Evolutionary conservation across 2,797 vertebrate species (phyloP), one percentile per base, ranked within the genome.

Genomic region (Fringilla coelebs): DNA sequence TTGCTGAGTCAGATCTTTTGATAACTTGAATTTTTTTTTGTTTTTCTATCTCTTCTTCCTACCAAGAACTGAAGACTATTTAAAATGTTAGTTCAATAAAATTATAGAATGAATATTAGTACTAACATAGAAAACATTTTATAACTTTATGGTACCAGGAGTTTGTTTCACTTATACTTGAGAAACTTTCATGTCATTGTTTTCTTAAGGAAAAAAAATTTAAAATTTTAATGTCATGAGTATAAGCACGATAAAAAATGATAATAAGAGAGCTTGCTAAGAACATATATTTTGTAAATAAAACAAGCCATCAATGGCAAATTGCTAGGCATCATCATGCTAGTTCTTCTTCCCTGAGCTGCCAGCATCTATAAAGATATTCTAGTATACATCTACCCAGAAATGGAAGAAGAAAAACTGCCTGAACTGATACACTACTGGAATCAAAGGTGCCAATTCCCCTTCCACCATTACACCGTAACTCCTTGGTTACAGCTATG

Each of bases 321-420:
- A 78, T 84, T 67, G n/a, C 34, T 81, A 43, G 49, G 57, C 31
- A 63, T 82, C 28, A 49, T 82, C 38, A 17, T 29, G 34, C 8
- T 90, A 85, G 88, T 86, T 93, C 61, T 91, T 88, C 48, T 93
- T 76, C 74, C 48, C n/a, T 79, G 63, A 83, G 10, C 55, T 86
- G 29, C 16, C 55, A 94, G 21, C 29, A 82, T 60, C 55, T 79
- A 49, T 73, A 57, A 85, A 95, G 84, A 84, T 75, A 82, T 87
- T 81, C 55, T 38, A 48, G 17, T 38, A 24, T 52, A 11, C 22
- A 28, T 66, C 45, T 49, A 43, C 14, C 18, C 28, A 79, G 66
- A 88, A 85, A 20, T 31, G 38, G 40, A 93, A 88, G 14, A 40
- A 60, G 43, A 34, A 85, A 93, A 94, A 9, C 79, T 61, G 22